Evolutionary conservation across 30 jellyfish, hydroid and myxozoan genomes (phyloP).

Genomic region (Hydractinia symbiolongicarpus): DNA sequence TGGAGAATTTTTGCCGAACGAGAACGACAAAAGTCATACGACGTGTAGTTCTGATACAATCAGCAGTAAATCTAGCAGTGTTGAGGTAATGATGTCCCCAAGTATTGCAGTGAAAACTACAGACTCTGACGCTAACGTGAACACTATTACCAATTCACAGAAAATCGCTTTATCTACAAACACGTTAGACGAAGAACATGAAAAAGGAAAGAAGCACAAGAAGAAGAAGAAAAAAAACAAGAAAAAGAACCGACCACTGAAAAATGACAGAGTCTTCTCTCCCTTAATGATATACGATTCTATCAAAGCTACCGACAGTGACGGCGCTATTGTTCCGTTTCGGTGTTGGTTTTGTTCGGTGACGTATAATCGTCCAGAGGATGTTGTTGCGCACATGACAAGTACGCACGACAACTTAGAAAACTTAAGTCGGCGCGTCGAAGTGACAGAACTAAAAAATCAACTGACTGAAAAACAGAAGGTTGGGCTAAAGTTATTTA

Average conservation of each 20-base stretch:
- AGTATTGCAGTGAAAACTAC: too few species aligned
- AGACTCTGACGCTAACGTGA: too few species aligned
- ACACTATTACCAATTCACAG: too few species aligned
- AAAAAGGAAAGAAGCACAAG: neutral
- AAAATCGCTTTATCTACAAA: neutral
- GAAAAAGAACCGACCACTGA: neutral
- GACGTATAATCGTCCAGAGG: constrained; percentile 37
- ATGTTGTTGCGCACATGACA: constrained; percentile 60
- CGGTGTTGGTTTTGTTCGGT: constrained; percentile 58
- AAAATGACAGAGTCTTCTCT: too few species aligned
- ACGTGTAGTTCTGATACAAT: too few species aligned
- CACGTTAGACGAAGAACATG: neutral
- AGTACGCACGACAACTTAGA: constrained; percentile 44
- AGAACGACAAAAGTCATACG: too few species aligned
- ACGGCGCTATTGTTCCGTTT: constrained; percentile 14
- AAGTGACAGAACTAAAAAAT: constrained; percentile 12
- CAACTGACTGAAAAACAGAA: constrained; percentile 3
- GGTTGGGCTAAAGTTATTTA: constrained; percentile 4
- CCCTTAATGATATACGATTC: too few species aligned
- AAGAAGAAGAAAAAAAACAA: neutral
- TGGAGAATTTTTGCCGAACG: too few species aligned
- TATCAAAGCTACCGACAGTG: neutral
- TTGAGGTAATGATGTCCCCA: too few species aligned
- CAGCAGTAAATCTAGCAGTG: too few species aligned
- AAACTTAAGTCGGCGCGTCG: constrained; percentile 34